Conservation (phyloP, 2,797 vertebrate genomes). For the Hippopotamyrus pictus region DNA sequence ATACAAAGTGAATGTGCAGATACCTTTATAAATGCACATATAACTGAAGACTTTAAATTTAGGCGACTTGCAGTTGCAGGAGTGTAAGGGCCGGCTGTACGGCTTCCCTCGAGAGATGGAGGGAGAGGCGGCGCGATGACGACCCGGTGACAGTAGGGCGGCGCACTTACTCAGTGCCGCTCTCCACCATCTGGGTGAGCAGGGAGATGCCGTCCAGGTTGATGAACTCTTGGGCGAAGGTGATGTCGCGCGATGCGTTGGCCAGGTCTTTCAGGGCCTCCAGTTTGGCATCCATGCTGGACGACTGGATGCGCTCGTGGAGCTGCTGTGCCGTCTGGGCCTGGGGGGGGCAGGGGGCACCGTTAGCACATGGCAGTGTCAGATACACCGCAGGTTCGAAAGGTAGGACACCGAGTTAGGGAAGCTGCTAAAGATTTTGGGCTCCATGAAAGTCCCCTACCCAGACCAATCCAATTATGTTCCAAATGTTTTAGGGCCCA, state of each 20-base stretch:
- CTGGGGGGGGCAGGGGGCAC: conserved; percentile 47
- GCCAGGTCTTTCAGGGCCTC: conserved; percentile 92
- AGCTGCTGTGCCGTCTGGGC: conserved; percentile 83
- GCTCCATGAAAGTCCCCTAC: not conserved
- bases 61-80: not conserved
- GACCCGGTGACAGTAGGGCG: not conserved
- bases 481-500: not conserved
- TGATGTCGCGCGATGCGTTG: conserved; percentile 85
- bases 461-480: not conserved
- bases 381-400: not conserved
- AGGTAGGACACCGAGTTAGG: not conserved
- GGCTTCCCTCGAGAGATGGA: not conserved
- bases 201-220: conserved; percentile 93
- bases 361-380: not conserved
- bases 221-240: conserved; percentile 96
- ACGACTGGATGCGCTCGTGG: conserved; percentile 88
- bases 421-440: not conserved
- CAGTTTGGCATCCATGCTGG: conserved; percentile 98
- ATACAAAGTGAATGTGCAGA: not conserved
- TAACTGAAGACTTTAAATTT: not conserved
- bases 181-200: conserved; percentile 97
- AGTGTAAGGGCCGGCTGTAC: not conserved
- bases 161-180: conserved; percentile 87
- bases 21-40: not conserved
- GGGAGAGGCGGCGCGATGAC: not conserved